phyloP scores from a whole-genome alignment of 2,113 vertebrate genomes.

The Trinectes maculatus region DNA sequence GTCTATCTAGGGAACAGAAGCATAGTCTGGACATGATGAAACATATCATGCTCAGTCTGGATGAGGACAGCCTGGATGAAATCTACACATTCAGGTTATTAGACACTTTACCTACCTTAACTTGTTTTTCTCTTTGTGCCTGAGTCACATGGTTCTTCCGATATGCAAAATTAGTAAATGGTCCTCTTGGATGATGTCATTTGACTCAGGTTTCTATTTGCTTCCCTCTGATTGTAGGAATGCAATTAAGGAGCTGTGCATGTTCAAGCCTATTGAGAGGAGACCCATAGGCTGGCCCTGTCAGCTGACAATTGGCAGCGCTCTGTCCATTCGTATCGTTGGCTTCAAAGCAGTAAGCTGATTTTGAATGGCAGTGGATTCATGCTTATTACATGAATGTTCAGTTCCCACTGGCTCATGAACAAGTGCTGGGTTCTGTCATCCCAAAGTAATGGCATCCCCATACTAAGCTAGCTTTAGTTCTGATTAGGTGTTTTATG shows the following conservation, averaged over 20 bases:
- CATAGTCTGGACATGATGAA: constrained; percentile 85
- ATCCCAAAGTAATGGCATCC: too few relatives aligned
- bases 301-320: constrained; percentile 91
- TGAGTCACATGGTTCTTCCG: neutral
- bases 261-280: constrained; percentile 90
- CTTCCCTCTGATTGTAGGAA: constrained; percentile 78
- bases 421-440: neutral
- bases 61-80: constrained; percentile 89
- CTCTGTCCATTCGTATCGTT: constrained; percentile 89
- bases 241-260: constrained; percentile 86
- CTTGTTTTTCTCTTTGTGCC: neutral
- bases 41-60: constrained; percentile 86
- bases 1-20: constrained; percentile 85
- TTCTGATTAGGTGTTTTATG: too few relatives aligned
- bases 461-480: too few relatives aligned
- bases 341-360: constrained; percentile 93
- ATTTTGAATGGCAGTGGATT: neutral
- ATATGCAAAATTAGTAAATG: neutral
- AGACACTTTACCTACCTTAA: neutral
- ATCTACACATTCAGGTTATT: constrained; percentile 92
- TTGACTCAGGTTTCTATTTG: neutral
- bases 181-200: neutral
- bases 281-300: constrained; percentile 88
- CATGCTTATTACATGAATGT: neutral
- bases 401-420: neutral